These are phyloP conservation scores for Pollicipes pollicipes DNA, from an alignment of 1,140 invertebrate genomes.

Conservation along the genomic window DNA sequence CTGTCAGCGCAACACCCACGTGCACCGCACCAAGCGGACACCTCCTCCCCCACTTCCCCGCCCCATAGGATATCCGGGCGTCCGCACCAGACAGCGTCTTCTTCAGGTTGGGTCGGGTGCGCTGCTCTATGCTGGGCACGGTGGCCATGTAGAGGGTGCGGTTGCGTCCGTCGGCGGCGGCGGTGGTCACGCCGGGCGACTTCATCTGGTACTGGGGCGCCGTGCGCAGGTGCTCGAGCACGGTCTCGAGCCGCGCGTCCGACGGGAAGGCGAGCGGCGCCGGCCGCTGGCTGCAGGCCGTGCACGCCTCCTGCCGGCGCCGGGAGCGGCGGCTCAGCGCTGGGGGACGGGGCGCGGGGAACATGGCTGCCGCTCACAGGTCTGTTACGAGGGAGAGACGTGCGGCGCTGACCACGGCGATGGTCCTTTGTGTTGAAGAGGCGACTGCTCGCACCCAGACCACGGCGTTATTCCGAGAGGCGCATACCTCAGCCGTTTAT, in stretches of 20 bases:
- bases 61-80: conserved; percentile 47
- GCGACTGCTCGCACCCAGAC: too few species aligned
- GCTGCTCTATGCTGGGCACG: conserved; percentile 71
- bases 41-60: too few species aligned
- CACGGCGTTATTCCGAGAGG: too few species aligned
- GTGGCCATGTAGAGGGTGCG: conserved; percentile 84
- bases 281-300: conserved; percentile 64
- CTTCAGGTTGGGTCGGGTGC: conserved; percentile 63
- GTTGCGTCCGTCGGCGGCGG: conserved; percentile 64
- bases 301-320: conserved; percentile 49
- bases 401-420: too few species aligned
- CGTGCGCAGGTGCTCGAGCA: conserved; percentile 61
- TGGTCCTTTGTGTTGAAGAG: too few species aligned
- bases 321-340: too few species aligned
- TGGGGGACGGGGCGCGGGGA: too few species aligned
- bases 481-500: too few species aligned
- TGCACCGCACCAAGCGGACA: too few species aligned
- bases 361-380: too few species aligned
- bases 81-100: conserved; percentile 68
- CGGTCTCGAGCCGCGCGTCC: conserved; percentile 50
- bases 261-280: conserved; percentile 42
- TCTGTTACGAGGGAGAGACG: too few species aligned
- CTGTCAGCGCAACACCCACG: too few species aligned
- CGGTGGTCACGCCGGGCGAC: conserved; percentile 82
- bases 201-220: conserved; percentile 60